Evolutionary conservation across 2,113 vertebrate species (phyloP).

Genomic region (Stegostoma tigrinum): DNA sequence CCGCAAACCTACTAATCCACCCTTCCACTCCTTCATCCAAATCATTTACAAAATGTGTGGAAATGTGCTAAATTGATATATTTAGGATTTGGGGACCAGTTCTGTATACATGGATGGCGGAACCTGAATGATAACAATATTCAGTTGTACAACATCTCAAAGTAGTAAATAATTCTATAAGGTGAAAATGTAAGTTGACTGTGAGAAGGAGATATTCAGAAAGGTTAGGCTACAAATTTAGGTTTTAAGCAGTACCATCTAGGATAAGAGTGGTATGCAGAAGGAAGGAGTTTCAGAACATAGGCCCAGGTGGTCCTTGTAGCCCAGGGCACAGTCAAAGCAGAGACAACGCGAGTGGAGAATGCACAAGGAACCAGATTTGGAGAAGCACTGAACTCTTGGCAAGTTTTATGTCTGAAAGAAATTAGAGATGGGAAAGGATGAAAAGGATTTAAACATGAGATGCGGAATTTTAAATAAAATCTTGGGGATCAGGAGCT

Average conservation of each 20-base stretch:
- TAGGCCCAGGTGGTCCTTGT: background rate
- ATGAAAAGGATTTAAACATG: background rate
- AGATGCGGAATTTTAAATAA: background rate
- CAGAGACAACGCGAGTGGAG: background rate
- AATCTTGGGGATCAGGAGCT: background rate
- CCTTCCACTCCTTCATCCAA: too few relatives aligned
- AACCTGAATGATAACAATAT: background rate
- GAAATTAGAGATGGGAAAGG: background rate
- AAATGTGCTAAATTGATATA: background rate
- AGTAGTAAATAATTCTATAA: background rate
- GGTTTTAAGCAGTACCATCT: background rate
- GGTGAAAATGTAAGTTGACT: background rate
- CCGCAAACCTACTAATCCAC: too few relatives aligned
- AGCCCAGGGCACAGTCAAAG: background rate
- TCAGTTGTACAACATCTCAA: background rate
- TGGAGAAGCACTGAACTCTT: background rate
- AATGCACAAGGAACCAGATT: too few relatives aligned
- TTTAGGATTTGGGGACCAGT: background rate
- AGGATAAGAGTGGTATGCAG: background rate
- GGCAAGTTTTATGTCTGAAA: fast-evolving
- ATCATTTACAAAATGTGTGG: background rate
- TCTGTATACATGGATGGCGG: background rate
- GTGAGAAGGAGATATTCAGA: background rate
- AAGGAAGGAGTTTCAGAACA: background rate
- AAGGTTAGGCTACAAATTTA: background rate